These are phyloP conservation scores for Donacobius atricapilla DNA, from an alignment of 2,113 vertebrate species.

Conservation along the genomic window DNA sequence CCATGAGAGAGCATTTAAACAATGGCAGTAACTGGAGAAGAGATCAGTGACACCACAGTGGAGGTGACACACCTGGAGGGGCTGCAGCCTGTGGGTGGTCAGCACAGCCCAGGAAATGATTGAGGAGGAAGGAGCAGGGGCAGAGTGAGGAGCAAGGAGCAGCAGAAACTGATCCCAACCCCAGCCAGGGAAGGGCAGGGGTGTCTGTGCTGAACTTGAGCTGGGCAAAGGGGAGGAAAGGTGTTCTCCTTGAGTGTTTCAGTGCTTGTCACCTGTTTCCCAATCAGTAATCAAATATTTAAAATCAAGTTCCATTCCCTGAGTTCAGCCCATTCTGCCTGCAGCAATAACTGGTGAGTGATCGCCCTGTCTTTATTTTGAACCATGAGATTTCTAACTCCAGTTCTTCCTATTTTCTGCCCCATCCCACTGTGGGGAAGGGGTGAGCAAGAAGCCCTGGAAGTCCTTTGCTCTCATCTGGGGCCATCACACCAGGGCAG, in stretches of 20 bases:
- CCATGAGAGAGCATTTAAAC: accelerated
- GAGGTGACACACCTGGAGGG: neutral
- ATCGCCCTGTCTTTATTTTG: neutral
- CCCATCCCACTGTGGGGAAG: neutral
- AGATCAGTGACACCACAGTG: accelerated
- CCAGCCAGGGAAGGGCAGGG: accelerated
- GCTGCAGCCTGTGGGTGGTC: neutral
- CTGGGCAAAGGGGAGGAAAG: neutral
- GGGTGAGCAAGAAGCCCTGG: accelerated
- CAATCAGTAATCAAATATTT: neutral
- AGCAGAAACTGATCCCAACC: neutral
- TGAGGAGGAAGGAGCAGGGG: neutral
- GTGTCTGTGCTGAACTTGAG: neutral
- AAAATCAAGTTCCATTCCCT: neutral
- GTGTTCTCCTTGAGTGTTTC: neutral
- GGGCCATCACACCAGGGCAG: neutral
- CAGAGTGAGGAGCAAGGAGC: neutral
- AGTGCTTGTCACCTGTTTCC: neutral
- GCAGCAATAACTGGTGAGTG: neutral
- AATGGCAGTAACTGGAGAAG: accelerated
- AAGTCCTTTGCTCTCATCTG: neutral
- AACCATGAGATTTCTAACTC: neutral
- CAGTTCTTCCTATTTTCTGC: neutral
- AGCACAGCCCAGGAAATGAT: accelerated
- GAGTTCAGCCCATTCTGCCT: neutral